Conservation (phyloP, 2,888 invertebrate genomes). For the Acanthosepion lycidas region DNA sequence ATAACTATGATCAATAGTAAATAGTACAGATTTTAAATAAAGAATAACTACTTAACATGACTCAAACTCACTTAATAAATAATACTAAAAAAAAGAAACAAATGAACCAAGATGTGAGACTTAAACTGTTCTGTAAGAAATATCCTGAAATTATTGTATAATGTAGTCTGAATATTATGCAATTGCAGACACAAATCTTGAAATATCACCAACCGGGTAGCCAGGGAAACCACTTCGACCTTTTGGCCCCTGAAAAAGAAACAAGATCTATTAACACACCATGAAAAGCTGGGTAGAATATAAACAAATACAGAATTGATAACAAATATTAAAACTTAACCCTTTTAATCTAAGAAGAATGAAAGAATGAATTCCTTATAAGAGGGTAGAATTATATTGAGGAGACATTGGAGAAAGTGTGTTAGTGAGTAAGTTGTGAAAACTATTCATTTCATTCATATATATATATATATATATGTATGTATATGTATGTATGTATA, state of each 20-base stretch:
- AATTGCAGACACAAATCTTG: constrained; percentile 11
- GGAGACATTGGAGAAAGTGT: too few species aligned
- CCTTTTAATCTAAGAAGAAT: too few species aligned
- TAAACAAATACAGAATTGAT: not conserved
- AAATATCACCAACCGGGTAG: constrained; percentile 44
- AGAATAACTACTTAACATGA: too few species aligned
- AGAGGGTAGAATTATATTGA: too few species aligned
- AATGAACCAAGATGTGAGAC: not conserved
- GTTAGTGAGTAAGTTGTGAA: too few species aligned
- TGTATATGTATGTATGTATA: too few species aligned
- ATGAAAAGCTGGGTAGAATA: not conserved
- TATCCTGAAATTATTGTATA: not conserved
- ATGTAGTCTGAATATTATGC: not conserved
- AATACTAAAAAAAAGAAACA: not conserved
- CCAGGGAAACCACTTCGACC: constrained; percentile 46
- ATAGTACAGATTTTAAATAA: too few species aligned
- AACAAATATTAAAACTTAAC: too few species aligned
- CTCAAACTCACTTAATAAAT: not conserved
- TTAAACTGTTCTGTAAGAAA: not conserved
- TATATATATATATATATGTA: too few species aligned
- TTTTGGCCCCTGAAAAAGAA: constrained; percentile 39
- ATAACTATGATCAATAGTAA: too few species aligned
- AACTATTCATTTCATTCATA: too few species aligned
- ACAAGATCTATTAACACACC: not conserved
- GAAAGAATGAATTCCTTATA: too few species aligned